These are phyloP conservation scores for Tetranychus truncatus DNA, from an alignment of 2,888 invertebrate species.

Conservation along the genomic window DNA sequence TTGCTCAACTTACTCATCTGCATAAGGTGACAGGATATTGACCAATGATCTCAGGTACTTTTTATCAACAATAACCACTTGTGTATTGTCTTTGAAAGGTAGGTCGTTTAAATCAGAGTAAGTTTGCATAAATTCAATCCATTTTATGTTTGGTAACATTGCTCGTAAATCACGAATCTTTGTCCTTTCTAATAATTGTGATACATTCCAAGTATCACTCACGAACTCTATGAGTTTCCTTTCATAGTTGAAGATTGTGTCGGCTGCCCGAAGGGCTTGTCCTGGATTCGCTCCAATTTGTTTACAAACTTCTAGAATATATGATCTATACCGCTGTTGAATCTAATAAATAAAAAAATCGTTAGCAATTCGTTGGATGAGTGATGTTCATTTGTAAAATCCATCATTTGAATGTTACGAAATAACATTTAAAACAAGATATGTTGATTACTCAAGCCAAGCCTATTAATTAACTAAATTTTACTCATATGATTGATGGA, in stretches of 20 bases:
- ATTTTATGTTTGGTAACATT: constrained; percentile 21
- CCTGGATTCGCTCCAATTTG: neutral
- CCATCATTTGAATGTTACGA: too few relatives aligned
- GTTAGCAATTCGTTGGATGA: too few relatives aligned
- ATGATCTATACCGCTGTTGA: neutral
- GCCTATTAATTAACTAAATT: too few relatives aligned
- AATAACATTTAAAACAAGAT: too few relatives aligned
- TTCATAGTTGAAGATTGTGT: constrained; percentile 35
- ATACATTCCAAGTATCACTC: constrained; percentile 2
- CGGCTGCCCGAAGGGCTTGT: neutral
- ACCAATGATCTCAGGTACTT: constrained; percentile 40
- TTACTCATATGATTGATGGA: too few relatives aligned
- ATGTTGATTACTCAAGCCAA: too few relatives aligned
- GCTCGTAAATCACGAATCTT: constrained; percentile 15
- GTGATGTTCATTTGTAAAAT: too few relatives aligned
- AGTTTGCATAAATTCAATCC: constrained; percentile 32
- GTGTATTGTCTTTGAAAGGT: constrained; percentile 38
- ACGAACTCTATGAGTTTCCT: constrained; percentile 40
- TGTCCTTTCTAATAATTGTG: constrained; percentile 15
- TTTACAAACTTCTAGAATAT: neutral
- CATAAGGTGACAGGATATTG: constrained; percentile 34
- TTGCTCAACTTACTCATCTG: neutral
- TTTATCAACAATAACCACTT: constrained; percentile 38
- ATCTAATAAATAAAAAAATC: neutral
- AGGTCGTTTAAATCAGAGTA: constrained; percentile 36